A percentile compares a stretch with the other conserved stretches of the same genome.
Conservation (phyloP, 2,888 invertebrate genomes). For the Hypselothyrea guttata region DNA sequence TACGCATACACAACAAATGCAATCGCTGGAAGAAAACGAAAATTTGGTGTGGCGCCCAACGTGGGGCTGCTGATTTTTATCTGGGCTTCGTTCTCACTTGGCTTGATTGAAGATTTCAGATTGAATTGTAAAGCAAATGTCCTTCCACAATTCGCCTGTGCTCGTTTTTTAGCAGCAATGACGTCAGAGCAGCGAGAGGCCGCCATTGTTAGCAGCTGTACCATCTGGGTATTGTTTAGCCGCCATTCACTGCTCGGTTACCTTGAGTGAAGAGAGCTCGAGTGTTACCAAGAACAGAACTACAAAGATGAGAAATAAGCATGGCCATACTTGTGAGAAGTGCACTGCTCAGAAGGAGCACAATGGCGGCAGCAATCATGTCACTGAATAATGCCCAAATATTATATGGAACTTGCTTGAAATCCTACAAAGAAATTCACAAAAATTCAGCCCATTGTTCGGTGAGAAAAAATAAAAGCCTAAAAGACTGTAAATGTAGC, state of each 20-base stretch:
- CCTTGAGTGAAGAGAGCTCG: conserved; percentile 17
- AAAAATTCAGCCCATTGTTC: too few relatives aligned
- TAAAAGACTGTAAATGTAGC: too few relatives aligned
- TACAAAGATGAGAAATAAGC: conserved; percentile 3
- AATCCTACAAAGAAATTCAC: too few relatives aligned
- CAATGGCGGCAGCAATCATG: conserved; percentile 40
- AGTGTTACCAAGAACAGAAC: not conserved
- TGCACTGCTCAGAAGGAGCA: conserved; percentile 24
- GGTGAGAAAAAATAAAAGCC: too few relatives aligned
- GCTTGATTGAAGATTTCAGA: conserved; percentile 56
- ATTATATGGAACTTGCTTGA: too few relatives aligned
- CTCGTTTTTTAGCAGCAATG: conserved; percentile 20
- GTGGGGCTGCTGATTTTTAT: conserved; percentile 37
- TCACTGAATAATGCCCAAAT: conserved; percentile 18
- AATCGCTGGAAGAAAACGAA: conserved; percentile 43
- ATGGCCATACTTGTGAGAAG: conserved; percentile 11
- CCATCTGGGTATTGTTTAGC: conserved; percentile 37
- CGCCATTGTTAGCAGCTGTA: conserved; percentile 32
- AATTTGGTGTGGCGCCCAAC: conserved; percentile 38
- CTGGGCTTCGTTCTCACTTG: conserved; percentile 9
- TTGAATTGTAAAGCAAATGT: conserved; percentile 56
- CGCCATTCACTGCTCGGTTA: conserved; percentile 34
- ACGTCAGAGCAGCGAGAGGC: conserved; percentile 12
- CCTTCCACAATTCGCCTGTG: conserved; percentile 16
- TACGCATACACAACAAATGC: conserved; percentile 33